Base-by-base conservation (phyloP, 1,140 invertebrate species). In the Drosophila bifasciata region DNA sequence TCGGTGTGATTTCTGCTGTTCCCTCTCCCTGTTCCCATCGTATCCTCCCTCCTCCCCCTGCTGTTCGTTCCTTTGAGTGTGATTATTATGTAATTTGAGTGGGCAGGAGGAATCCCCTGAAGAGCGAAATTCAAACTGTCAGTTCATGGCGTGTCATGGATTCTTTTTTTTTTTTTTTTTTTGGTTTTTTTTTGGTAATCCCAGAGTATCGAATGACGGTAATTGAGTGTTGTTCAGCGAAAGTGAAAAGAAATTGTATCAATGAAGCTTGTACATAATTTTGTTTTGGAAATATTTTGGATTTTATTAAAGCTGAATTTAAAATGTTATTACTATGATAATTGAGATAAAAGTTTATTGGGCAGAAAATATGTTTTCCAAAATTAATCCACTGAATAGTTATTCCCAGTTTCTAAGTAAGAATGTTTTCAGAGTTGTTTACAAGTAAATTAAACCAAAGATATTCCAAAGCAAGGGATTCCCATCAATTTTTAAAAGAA, bases 121-220 rank as follows among this genome's bases (percentile, higher is more conserved):
- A 74, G 57, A 48, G 60, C 70, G 61, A 66, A 74, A 74, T 25
- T 56, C 17, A 73, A 74, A 45, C 60, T 74, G 59, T 58, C 71
- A 48, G 32, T 71, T 16, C 11, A 13, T 44, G 17, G 25, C 55
- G 21, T 52, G 15, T 3, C 36, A 41, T n/a, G 11, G 1, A 19
- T 57, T 44, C 13, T 32, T 28, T 32, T 45, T 13, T 36, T 36
- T 13, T 32, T 2, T 3, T 2, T 32, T 9, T 32, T 32, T 6
- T 44, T n/a, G 5, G 4, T 2, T 56, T 28, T 41, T 41, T 28
- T 40, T 28, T 21, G 43, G 46, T 46, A 53, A 36, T 49, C 21
- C 23, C 9, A n/a, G 23, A 45, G 59, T 74, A 50, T 74, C 70
- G 51, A 25, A 64, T 74, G 36, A 64, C 69, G 36, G 32, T 21